Evolutionary conservation across 35 echinoderm and acorn worm genomes (phyloP).

Genomic region (Heliocidaris erythrogramma): DNA sequence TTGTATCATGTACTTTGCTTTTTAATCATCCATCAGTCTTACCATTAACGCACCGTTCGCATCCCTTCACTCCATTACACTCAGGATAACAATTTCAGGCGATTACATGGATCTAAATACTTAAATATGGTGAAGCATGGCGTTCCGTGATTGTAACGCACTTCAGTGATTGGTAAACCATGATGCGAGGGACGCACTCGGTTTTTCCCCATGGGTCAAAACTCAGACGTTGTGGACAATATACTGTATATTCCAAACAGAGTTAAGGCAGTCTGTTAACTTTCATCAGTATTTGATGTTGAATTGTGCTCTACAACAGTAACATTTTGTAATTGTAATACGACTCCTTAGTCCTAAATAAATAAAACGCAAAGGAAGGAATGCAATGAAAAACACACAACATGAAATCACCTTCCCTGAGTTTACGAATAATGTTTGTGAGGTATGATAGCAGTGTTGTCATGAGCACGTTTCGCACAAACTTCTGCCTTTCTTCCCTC

Average conservation of each 20-base stretch:
- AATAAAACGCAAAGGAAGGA: too few relatives aligned
- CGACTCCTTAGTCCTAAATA: too few relatives aligned
- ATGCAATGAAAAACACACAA: too few relatives aligned
- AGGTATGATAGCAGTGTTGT: too few relatives aligned
- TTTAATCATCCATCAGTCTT: background rate
- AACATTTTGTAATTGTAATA: too few relatives aligned
- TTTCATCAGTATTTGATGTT: too few relatives aligned
- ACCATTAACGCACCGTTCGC: background rate
- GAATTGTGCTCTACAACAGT: too few relatives aligned
- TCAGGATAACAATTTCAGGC: background rate
- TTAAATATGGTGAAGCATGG: background rate
- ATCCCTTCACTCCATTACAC: background rate
- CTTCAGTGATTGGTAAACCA: background rate
- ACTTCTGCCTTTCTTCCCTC: too few relatives aligned
- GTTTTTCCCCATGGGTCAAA: background rate
- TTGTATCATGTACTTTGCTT: background rate
- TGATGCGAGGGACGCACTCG: background rate
- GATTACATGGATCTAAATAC: background rate
- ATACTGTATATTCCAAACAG: background rate
- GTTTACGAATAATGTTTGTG: too few relatives aligned
- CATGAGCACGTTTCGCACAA: too few relatives aligned
- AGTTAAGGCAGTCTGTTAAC: background rate
- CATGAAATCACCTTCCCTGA: too few relatives aligned
- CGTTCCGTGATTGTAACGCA: background rate
- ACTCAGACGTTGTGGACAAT: background rate